phyloP scores from a whole-genome alignment of 2,888 invertebrate genomes.

The Psylliodes chrysocephalus region DNA sequence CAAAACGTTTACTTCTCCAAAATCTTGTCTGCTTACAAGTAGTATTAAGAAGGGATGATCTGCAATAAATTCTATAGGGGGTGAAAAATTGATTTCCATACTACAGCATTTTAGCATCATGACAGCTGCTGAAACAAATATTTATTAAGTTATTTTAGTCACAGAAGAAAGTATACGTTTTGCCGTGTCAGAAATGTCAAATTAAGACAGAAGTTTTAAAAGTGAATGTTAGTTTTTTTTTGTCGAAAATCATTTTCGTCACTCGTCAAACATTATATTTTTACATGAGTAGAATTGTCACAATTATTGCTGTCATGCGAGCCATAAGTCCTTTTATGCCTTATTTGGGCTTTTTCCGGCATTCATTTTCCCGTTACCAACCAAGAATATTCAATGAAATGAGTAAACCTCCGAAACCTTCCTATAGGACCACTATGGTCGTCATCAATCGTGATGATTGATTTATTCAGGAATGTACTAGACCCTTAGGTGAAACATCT shows the following conservation, averaged over 20 bases:
- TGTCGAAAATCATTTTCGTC: background rate
- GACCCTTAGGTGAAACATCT: no score
- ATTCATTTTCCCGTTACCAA: no score
- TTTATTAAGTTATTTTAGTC: background rate
- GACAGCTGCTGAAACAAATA: background rate
- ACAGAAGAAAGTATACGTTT: background rate
- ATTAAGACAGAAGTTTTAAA: background rate
- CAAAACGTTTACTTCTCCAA: background rate
- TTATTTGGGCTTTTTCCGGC: no score
- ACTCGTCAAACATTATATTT: background rate
- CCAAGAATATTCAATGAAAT: no score
- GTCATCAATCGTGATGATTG: no score
- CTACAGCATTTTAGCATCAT: constrained; percentile 3
- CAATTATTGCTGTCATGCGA: background rate
- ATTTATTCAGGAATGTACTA: no score
- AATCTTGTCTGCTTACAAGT: background rate
- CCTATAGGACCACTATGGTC: no score
- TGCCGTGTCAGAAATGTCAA: background rate
- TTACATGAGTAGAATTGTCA: background rate
- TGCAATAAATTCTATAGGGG: constrained; percentile 6
- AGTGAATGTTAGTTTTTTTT: background rate
- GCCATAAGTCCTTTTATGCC: no score
- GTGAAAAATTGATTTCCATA: background rate
- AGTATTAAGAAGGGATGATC: constrained; percentile 4
- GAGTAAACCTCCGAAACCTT: no score